phyloP scores from a whole-genome alignment of 2,113 vertebrate genomes.

The Oryzias javanicus region DNA sequence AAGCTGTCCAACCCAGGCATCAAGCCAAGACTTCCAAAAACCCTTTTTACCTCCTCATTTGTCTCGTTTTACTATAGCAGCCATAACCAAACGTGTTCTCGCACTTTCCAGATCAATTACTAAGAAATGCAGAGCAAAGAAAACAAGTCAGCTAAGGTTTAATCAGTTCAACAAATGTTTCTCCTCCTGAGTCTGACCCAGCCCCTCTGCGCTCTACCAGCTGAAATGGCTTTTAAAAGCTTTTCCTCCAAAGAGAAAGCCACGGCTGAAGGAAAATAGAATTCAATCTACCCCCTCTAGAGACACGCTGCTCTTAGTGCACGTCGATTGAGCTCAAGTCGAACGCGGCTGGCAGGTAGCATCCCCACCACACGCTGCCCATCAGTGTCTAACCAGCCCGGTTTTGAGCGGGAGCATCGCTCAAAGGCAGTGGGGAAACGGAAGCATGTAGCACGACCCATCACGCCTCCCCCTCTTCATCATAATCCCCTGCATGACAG shows the following conservation, averaged over 20 bases:
- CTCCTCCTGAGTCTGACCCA: constrained; percentile 12
- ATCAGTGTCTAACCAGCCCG: not conserved
- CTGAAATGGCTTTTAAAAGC: constrained; percentile 37
- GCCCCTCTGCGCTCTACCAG: constrained; percentile 19
- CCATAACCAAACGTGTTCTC: not conserved
- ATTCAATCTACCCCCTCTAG: constrained; percentile 22
- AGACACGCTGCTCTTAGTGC: constrained; percentile 13
- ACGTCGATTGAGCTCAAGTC: constrained; percentile 12
- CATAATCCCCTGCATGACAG: constrained; percentile 66
- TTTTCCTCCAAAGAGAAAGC: constrained; percentile 33
- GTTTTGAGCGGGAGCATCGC: constrained; percentile 25
- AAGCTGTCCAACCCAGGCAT: not conserved
- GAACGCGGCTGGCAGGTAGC: constrained; percentile 3
- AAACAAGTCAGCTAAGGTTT: constrained; percentile 7
- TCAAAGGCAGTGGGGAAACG: constrained; percentile 33
- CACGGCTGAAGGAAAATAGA: constrained; percentile 18
- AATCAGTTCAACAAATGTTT: constrained; percentile 29
- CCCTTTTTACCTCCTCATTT: not conserved
- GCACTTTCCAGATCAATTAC: not conserved
- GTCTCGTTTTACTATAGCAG: not conserved
- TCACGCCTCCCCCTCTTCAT: constrained; percentile 37
- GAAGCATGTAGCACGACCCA: constrained; percentile 56
- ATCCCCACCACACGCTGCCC: not conserved
- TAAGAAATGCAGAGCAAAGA: not conserved
- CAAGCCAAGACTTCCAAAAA: not conserved